Evolutionary conservation across 30 jellyfish, hydroid and myxozoan genomes (phyloP), one percentile per base, ranked within the genome.

Genomic region (Hydra vulgaris): DNA sequence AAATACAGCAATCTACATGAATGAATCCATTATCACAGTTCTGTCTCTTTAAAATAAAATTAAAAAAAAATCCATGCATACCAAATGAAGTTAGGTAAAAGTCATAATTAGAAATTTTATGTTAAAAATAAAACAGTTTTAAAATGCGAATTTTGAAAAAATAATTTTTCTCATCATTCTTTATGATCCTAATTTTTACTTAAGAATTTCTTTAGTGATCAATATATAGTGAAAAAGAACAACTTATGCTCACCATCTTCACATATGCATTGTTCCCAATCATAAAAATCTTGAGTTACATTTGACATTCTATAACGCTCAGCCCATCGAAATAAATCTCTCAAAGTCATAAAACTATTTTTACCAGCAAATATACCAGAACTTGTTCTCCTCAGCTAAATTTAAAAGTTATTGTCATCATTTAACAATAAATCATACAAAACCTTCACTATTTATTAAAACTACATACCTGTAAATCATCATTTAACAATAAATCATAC

Each of bases 291-390:
- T 67, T 74, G 71, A 26, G 75, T 1, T 20, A 27, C 74, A n/a
- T 80, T 88, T 27, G 98, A 87, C 54, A 70, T 88, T 25, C 96
- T 78, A 73, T 91, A 91, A 18, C 98, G 87, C 74, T 91, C 98
- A 27, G 98, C 97, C 97, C 96, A 87, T 56, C 96, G 89, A 61
- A 94, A 88, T 69, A 94, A 76, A 82, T 94, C 99, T 23, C 99
- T 83, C 73, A 94, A 83, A 21, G 99, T 94, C 75, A 94, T 85
- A 73, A 84, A 94, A 52, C 99, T 94, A 74, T 88, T 95, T 81
- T 94, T 94, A 17, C 99, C 99, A 1, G 96, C 97, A 82, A 94
- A 94, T 66, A 91, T 91, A n/a, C 98, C 98, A 0, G 95, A 78
- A 0, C 84, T 81, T 27, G 83, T 83, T 76, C 98, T 73, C 53